phyloP scores from a whole-genome alignment of 2,888 invertebrate genomes.

The Clistopyga incitator region DNA sequence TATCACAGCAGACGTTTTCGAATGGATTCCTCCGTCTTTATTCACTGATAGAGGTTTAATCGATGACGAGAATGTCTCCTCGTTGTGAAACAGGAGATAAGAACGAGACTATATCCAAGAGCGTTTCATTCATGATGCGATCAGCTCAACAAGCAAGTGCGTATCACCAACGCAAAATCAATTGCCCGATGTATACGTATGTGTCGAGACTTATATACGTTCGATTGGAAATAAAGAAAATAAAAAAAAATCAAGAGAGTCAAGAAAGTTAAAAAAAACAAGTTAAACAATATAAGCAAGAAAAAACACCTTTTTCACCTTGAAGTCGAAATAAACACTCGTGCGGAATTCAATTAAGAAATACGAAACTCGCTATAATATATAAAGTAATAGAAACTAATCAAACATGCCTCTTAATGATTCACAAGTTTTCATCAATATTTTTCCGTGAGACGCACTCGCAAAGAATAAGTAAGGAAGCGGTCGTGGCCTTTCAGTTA shows the following conservation, averaged over 20 bases:
- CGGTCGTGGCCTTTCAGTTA: background rate
- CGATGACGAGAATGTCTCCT: conserved; percentile 37
- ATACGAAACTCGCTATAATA: too few species aligned
- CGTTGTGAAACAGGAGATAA: conserved; percentile 24
- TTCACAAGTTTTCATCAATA: background rate
- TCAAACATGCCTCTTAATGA: too few species aligned
- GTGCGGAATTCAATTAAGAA: too few species aligned
- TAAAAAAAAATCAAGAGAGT: too few species aligned
- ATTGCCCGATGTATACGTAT: background rate
- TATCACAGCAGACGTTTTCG: background rate
- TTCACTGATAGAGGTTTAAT: conserved; percentile 48
- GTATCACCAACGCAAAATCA: background rate
- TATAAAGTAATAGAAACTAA: too few species aligned
- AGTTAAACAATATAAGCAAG: too few species aligned
- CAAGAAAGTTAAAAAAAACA: too few species aligned
- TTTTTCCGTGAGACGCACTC: background rate
- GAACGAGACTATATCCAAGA: conserved; percentile 7
- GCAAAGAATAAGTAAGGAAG: too few species aligned
- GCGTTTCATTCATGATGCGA: conserved; percentile 26
- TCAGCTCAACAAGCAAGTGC: conserved; percentile 1
- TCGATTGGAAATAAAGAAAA: too few species aligned
- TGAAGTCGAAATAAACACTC: too few species aligned
- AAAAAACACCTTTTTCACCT: too few species aligned
- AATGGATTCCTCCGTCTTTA: conserved; percentile 20
- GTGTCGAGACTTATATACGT: background rate